Conservation (phyloP, 35 echinoderm and acorn worm genomes). For the Holothuria glaberrima region DNA sequence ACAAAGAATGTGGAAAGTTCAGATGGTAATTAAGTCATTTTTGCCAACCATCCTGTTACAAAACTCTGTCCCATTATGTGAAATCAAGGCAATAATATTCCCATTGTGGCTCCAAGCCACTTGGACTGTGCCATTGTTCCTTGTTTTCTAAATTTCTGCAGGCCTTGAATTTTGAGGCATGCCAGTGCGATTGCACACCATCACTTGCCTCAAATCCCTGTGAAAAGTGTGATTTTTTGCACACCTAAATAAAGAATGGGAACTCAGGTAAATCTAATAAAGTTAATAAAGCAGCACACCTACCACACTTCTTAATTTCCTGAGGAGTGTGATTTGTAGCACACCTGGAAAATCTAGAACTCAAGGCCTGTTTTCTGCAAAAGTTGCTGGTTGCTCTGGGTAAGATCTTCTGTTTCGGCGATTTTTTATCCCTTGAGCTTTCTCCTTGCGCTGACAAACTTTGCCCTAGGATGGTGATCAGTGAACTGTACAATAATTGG, state of each 20-base stretch:
- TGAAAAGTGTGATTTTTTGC: too few species aligned
- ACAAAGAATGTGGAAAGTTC: not conserved
- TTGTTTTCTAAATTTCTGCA: too few species aligned
- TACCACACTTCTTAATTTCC: too few species aligned
- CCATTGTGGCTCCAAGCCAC: slow-evolving; percentile 26
- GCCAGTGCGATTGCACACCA: too few species aligned
- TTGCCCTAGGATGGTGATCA: slow-evolving; percentile 24
- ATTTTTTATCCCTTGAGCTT: slow-evolving; percentile 21
- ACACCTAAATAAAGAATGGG: too few species aligned
- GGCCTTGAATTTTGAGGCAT: too few species aligned
- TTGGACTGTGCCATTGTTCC: not conserved
- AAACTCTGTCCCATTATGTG: not conserved
- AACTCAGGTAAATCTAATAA: too few species aligned
- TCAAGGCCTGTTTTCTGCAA: too few species aligned
- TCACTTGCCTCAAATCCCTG: too few species aligned
- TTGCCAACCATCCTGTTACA: not conserved
- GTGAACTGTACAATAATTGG: slow-evolving; percentile 48
- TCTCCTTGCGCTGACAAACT: slow-evolving; percentile 11
- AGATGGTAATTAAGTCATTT: slow-evolving; percentile 9
- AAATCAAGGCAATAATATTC: not conserved
- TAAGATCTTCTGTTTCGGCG: slow-evolving; percentile 18
- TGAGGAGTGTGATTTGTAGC: too few species aligned
- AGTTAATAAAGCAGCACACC: too few species aligned
- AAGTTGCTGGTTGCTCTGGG: not conserved
- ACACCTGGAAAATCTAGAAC: too few species aligned